phyloP scores from a whole-genome alignment of 2,797 vertebrate genomes.

The Cottoperca gobio region DNA sequence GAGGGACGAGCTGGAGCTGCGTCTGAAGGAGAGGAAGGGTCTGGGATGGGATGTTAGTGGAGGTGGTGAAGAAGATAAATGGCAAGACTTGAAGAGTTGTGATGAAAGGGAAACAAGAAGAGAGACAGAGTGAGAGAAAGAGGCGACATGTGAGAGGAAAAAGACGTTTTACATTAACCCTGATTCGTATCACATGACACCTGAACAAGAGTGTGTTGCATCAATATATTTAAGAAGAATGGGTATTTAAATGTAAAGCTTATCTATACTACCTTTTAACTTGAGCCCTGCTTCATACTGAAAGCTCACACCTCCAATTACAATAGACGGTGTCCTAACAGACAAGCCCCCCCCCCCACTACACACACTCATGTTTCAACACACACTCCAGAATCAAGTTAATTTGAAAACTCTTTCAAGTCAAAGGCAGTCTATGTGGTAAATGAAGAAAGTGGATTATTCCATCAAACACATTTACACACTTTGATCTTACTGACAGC shows the following conservation, averaged over 20 bases:
- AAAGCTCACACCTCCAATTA: conserved; percentile 25
- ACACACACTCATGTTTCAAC: neutral
- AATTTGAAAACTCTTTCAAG: conserved; percentile 64
- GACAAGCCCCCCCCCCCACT: neutral
- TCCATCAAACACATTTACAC: conserved; percentile 66
- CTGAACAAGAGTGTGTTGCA: neutral
- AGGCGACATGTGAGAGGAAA: neutral
- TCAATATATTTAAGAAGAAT: conserved; percentile 8
- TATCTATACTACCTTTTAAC: conserved; percentile 24
- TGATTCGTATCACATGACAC: conserved; percentile 3
- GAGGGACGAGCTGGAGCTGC: neutral
- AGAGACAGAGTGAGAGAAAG: neutral
- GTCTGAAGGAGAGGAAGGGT: neutral
- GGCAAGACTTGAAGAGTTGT: neutral
- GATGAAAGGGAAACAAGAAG: neutral
- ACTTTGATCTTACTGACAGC: conserved; percentile 70
- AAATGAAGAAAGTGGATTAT: conserved; percentile 59
- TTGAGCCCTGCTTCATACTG: conserved; percentile 4
- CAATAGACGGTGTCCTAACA: neutral
- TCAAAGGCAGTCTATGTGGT: conserved; percentile 40
- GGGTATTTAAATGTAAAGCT: neutral
- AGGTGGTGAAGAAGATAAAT: neutral
- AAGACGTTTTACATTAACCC: neutral
- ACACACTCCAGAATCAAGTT: conserved; percentile 37
- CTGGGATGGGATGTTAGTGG: neutral